Percentiles rank a stretch among this genome's conserved stretches.
phyloP scores from a whole-genome alignment of 2,797 vertebrate species.

The Pithecia hirsuta region DNA sequence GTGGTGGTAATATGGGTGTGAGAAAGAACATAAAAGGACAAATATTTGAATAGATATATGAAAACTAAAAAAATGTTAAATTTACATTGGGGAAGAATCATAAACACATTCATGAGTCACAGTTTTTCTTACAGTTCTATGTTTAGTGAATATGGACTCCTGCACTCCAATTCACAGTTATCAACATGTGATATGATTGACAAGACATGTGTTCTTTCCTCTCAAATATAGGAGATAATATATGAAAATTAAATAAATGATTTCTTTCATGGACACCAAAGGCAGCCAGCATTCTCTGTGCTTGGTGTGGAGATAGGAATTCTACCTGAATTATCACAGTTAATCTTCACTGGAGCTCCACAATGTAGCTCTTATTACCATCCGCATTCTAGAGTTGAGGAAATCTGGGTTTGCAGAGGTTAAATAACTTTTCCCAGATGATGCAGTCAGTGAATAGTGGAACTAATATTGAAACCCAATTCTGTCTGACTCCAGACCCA shows the following conservation, averaged over 20 bases:
- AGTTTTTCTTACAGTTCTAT: not conserved
- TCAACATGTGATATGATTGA: not conserved
- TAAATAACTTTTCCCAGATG: not conserved
- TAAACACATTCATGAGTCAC: not conserved
- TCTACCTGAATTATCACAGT: not conserved
- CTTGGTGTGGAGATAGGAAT: not conserved
- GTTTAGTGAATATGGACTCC: not conserved
- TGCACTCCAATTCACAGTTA: not conserved
- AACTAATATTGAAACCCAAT: not conserved
- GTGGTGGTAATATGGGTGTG: not conserved
- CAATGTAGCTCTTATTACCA: not conserved
- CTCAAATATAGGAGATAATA: not conserved
- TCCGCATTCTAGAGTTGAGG: not conserved
- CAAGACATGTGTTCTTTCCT: not conserved
- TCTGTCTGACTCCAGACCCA: not conserved
- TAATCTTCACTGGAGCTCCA: not conserved
- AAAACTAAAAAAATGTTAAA: not conserved
- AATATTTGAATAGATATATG: not conserved
- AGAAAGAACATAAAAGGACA: not conserved
- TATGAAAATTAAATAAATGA: not conserved
- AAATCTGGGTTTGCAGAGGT: not conserved
- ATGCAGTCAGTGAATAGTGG: rapidly evolving
- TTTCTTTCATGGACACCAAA: not conserved
- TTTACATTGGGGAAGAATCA: not conserved
- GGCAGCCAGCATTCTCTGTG: not conserved